A percentile compares a stretch with the other conserved stretches of the same genome.
phyloP scores from a whole-genome alignment of 2,888 invertebrate species.

The Spodoptera exigua region DNA sequence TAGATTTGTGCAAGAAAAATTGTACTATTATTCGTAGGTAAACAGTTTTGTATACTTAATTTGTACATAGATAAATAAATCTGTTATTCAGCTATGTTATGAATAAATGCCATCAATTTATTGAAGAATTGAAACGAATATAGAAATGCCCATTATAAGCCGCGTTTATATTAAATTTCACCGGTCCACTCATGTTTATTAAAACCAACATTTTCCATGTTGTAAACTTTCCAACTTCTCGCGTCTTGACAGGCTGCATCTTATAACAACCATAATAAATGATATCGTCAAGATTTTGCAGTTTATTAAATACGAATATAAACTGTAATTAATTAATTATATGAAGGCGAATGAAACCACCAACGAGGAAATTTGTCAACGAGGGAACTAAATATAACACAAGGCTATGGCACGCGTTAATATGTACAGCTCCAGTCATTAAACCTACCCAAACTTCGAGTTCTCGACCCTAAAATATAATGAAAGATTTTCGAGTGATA shows the following conservation, averaged over 20 bases:
- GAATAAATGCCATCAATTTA: no score
- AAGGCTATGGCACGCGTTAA: slow-evolving; percentile 55
- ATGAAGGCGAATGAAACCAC: slow-evolving; percentile 60
- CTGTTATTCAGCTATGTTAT: no score
- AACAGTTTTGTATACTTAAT: no score
- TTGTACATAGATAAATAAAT: no score
- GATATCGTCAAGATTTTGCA: slow-evolving; percentile 27
- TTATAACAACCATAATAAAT: slow-evolving; percentile 28
- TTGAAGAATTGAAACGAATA: background rate
- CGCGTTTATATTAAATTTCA: slow-evolving; percentile 17
- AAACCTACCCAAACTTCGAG: slow-evolving; percentile 50
- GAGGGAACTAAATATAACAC: slow-evolving; percentile 60
- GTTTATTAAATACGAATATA: slow-evolving; percentile 45
- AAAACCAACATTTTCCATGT: slow-evolving; percentile 16
- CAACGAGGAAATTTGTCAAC: slow-evolving; percentile 63
- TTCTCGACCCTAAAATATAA: slow-evolving; percentile 44
- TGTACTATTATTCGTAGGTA: no score
- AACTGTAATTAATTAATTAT: slow-evolving; percentile 58
- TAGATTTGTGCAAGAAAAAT: no score
- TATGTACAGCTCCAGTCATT: slow-evolving; percentile 59
- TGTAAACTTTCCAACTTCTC: slow-evolving; percentile 7
- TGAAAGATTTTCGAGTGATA: slow-evolving; percentile 38
- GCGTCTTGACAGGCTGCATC: slow-evolving; percentile 22
- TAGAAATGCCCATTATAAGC: slow-evolving; percentile 30
- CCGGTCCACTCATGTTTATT: slow-evolving; percentile 35